Conservation (phyloP, 2,113 vertebrate genomes). For the Arizona elegans region DNA sequence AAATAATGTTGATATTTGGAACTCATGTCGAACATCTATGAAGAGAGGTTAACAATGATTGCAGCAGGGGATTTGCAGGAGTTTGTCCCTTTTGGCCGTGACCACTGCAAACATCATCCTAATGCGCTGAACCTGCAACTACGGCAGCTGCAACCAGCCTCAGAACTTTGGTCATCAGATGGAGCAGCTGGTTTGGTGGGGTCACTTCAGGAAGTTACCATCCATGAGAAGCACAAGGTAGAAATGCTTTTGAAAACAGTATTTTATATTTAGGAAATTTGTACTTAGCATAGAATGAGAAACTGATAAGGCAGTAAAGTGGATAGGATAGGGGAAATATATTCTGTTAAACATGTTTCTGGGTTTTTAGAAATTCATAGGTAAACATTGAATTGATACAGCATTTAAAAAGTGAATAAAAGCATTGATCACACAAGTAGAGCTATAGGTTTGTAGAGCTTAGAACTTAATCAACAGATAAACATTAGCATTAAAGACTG, state of each 20-base stretch:
- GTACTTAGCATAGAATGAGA: neutral
- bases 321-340: neutral
- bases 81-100: conserved; percentile 95
- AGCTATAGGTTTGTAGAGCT: neutral
- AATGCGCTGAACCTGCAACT: conserved; percentile 94
- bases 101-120: conserved; percentile 95
- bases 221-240: conserved; percentile 89
- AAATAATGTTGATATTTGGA: conserved; percentile 99
- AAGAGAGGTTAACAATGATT: conserved; percentile 99
- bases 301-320: neutral
- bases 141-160: conserved; percentile 92
- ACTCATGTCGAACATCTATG: conserved; percentile 99
- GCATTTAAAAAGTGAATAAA: neutral
- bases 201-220: conserved; percentile 91
- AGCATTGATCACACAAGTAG: neutral
- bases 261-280: neutral
- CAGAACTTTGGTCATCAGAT: conserved; percentile 94
- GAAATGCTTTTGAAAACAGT: conserved; percentile 8
- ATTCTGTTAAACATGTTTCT: neutral
- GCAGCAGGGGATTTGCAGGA: conserved; percentile 98
- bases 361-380: neutral
- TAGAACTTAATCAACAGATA: neutral
- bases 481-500: neutral
- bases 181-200: conserved; percentile 92
- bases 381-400: neutral